Base-by-base conservation (phyloP, 2,888 invertebrate species). In the Drosophila mulleri region DNA sequence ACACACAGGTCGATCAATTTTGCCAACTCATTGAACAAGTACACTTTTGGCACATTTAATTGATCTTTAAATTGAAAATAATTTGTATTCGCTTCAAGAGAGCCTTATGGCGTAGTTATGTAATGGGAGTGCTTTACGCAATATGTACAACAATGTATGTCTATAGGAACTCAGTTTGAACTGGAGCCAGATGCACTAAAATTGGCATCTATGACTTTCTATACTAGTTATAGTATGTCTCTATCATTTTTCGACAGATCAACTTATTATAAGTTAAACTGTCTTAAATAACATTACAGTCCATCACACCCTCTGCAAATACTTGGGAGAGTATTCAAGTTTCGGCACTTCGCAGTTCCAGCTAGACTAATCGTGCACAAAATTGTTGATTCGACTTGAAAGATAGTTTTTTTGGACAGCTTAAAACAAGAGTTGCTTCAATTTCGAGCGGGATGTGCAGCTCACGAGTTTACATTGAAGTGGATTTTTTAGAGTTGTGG, bases 1-100 rank as follows among this genome's bases (percentile, higher is more conserved):
- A 39, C 12, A 35, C 14, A 8, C 50, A 69, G 41, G 58, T 39
- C 45, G 35, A 50, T 32, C 26, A 35, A 53, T 44, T 68, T 45
- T 52, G 80, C 70, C 67, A 59, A 79, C 66, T 77, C 77, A 77
- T 75, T 75, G 50, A 67, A 26, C 53, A 52, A 56, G 61, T 37
- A 50, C 66, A 56, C 47, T 79, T 77, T 71, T 67, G 71, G 66
- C 58, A 52, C 54, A 16, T 62, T 67, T 71, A 77, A 77, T 75
- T 77, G 80, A 67, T 67, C 71, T 77, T 71, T 63, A 75, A 75
- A 63, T 79, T 61, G 59, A 47, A 64, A 69, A 56, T 61, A 53
- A 18, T 56, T 56, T 53, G 14, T 20, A 2, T 67, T 48, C 68
- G 20, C 67, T 67, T n/a, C 1, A n/a, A 20, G n/a, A 3, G 35